Evolutionary conservation across 2,797 vertebrate species (phyloP), one percentile per base, ranked within the genome.

Genomic region (Pangasius djambal): DNA sequence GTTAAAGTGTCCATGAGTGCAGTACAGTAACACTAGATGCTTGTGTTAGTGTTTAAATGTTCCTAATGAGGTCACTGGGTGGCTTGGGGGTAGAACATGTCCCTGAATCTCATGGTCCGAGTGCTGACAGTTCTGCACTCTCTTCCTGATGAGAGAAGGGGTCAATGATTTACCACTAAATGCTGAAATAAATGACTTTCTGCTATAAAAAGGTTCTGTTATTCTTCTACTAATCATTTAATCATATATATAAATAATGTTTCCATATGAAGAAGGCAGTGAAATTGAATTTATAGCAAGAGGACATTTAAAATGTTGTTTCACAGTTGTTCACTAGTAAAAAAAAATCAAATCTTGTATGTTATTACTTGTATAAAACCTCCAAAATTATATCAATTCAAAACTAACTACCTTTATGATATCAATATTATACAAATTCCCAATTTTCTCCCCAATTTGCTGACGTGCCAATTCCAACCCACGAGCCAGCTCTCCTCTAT

Each of bases 11-110:
- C 83, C 18, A n/a, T 48, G 63, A 50, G 16, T 31, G 63, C 16
- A 69, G 37, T 65, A 22, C 44, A 69, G 69, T 72, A 57, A 59
- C 31, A 57, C 12, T 72, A 34, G 83, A 34, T 37, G 50, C 67
- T 72, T 57, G 50, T 13, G 5, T 52, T 28, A 59, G 52, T 86
- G 67, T 57, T 86, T 74, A 72, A 57, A 72, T 86, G 67, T 86
- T 74, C 15, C n/a, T 74, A 74, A 86, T 40, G 67, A 86, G 69
- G 84, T 74, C 67, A 86, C 67, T 55, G 67, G 31, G 69, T 86
- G 20, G 50, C 69, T 57, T 86, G 67, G 52, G 50, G 84, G 67
- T 89, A 74, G 50, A 57, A 57, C 20, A 48, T 59, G 69, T 72
- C 48, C 69, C 52, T 40, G 22, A 74, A 86, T 86, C 50, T 86